Evolutionary conservation across 2,888 invertebrate species (phyloP).

Genomic region (Cacoxenus indagator): DNA sequence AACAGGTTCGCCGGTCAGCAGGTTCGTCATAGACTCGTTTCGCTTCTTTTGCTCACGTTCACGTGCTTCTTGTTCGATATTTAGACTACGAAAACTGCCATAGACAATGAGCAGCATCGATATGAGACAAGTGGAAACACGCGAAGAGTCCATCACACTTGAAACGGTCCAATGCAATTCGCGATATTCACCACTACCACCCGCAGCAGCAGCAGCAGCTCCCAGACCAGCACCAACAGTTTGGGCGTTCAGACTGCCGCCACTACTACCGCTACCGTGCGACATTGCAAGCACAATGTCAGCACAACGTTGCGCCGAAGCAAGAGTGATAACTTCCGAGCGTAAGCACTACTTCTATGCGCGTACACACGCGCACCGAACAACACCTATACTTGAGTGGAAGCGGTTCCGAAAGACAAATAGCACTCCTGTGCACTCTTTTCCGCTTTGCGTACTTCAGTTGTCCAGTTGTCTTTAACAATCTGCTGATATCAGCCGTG

Average conservation of each 20-base stretch:
- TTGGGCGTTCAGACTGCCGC: slow-evolving; percentile 51
- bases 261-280: slow-evolving; percentile 62
- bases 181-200: slow-evolving; percentile 65
- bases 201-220: slow-evolving; percentile 52
- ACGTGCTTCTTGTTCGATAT: slow-evolving; percentile 95
- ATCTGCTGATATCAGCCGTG: not conserved
- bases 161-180: slow-evolving; percentile 88
- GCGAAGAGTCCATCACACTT: slow-evolving; percentile 96
- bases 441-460: too few relatives aligned
- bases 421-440: too few relatives aligned
- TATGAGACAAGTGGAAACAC: slow-evolving; percentile 96
- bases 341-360: slow-evolving; percentile 1
- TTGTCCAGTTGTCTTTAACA: not conserved
- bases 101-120: slow-evolving; percentile 97
- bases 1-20: slow-evolving; percentile 70
- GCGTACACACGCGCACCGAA: not conserved
- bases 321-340: not conserved
- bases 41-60: slow-evolving; percentile 82
- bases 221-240: slow-evolving; percentile 57
- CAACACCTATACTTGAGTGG: slow-evolving; percentile 29
- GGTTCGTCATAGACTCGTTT: slow-evolving; percentile 74
- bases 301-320: slow-evolving; percentile 22
- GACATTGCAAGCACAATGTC: slow-evolving; percentile 61
- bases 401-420: too few relatives aligned
- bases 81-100: slow-evolving; percentile 95